Evolutionary conservation across 2,888 invertebrate genomes (phyloP).

Genomic region (Cepaea hortensis): DNA sequence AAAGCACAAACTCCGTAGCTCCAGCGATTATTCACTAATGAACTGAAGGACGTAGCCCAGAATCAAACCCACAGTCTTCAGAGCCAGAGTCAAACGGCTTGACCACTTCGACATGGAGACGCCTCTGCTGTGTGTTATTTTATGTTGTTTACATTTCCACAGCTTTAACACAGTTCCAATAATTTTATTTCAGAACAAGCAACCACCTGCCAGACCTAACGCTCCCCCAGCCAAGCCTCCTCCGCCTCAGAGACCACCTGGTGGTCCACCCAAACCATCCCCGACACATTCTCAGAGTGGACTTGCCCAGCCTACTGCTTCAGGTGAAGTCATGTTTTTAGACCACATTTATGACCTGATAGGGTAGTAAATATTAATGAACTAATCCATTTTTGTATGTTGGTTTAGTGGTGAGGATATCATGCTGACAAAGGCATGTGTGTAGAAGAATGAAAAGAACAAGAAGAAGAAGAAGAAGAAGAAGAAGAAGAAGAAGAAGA

Average conservation of each 20-base stretch:
- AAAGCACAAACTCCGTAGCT: no score
- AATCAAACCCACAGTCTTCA: no score
- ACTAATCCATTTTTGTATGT: background rate
- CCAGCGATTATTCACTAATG: no score
- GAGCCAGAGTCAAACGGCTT: no score
- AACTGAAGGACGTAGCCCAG: no score
- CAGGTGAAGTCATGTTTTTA: slow-evolving; percentile 17
- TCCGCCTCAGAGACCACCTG: slow-evolving; percentile 68
- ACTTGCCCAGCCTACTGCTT: background rate
- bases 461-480: no score
- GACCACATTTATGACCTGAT: background rate
- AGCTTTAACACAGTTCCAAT: no score
- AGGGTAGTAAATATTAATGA: background rate
- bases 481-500: background rate
- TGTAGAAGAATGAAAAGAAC: background rate
- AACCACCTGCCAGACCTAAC: slow-evolving; percentile 69
- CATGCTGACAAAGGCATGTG: background rate
- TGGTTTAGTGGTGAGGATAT: background rate
- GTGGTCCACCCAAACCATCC: slow-evolving; percentile 59
- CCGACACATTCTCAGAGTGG: slow-evolving; percentile 5
- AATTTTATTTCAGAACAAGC: slow-evolving; percentile 18
- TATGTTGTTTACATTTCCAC: no score
- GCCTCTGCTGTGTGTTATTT: no score
- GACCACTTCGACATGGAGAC: no score
- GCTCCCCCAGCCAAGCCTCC: slow-evolving; percentile 73